Conservation (phyloP, 1,140 invertebrate species). For the Micrasema minimum region DNA sequence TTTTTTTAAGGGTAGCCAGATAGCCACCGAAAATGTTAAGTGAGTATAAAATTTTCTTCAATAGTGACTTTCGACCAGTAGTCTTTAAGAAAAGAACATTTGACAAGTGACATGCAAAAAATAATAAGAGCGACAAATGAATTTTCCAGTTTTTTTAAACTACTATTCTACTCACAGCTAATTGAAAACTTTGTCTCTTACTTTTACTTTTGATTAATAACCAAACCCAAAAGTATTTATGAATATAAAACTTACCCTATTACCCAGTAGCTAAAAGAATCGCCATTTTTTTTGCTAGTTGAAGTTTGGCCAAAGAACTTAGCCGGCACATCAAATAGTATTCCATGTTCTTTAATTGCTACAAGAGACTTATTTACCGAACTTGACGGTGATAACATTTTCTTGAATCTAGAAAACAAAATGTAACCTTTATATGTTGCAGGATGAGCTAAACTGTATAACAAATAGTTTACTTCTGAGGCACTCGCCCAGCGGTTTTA, state of each 20-base stretch:
- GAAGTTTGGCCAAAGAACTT: slow-evolving; percentile 57
- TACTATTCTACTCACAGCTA: no score
- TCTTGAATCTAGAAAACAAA: slow-evolving; percentile 62
- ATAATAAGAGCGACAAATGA: not conserved
- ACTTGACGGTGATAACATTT: slow-evolving; percentile 59
- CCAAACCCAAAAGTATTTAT: no score
- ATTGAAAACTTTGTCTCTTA: not conserved
- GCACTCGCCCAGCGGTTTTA: no score
- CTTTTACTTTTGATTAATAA: not conserved
- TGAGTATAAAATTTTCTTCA: no score
- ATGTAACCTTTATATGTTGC: no score
- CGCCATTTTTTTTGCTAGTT: slow-evolving; percentile 58
- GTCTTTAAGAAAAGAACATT: no score
- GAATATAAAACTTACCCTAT: slow-evolving; percentile 63
- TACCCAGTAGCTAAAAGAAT: slow-evolving; percentile 66
- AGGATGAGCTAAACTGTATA: no score
- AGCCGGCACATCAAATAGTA: slow-evolving; percentile 65
- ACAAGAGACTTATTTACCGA: slow-evolving; percentile 76
- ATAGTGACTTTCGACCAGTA: no score
- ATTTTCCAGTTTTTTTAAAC: not conserved
- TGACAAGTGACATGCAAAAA: not conserved
- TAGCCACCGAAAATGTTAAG: no score
- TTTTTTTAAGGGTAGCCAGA: no score
- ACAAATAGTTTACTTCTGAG: no score
- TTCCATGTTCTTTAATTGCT: slow-evolving; percentile 80